Conservation (phyloP, 2,797 vertebrate genomes). For the Pseudocheirus occidentalis region DNA sequence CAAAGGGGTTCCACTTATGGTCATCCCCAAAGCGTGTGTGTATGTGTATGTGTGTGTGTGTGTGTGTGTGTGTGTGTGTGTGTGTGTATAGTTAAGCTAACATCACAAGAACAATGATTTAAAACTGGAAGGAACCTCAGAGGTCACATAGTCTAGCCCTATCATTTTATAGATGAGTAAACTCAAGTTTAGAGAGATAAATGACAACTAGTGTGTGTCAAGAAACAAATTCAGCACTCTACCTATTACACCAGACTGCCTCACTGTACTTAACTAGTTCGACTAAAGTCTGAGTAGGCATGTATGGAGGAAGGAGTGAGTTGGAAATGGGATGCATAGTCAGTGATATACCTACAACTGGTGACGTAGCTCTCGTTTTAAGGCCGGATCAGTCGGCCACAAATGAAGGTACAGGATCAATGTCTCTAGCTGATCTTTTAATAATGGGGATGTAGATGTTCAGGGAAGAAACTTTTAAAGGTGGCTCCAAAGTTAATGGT, state of each 20-base stretch:
- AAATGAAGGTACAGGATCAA: neutral
- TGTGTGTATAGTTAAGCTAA: neutral
- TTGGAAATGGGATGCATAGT: neutral
- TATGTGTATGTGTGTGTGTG: neutral
- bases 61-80: neutral
- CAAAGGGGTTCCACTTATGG: neutral
- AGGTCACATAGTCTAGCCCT: neutral
- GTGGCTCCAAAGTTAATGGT: neutral
- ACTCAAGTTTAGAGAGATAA: neutral
- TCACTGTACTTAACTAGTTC: neutral
- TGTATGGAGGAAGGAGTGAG: neutral
- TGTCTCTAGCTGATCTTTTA: neutral
- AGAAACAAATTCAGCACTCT: neutral
- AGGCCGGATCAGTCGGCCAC: neutral
- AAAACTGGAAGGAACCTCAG: neutral
- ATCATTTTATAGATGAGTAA: neutral
- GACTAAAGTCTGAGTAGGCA: neutral
- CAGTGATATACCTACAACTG: neutral
- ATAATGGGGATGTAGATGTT: neutral
- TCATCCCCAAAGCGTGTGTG: neutral
- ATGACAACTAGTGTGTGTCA: neutral
- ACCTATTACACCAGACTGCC: neutral
- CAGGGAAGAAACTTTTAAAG: neutral
- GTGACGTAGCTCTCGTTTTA: neutral
- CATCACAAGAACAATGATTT: neutral